Evolutionary conservation across 2,888 invertebrate genomes (phyloP), one percentile per base, ranked within the genome.

Genomic region (Mystacides longicornis): DNA sequence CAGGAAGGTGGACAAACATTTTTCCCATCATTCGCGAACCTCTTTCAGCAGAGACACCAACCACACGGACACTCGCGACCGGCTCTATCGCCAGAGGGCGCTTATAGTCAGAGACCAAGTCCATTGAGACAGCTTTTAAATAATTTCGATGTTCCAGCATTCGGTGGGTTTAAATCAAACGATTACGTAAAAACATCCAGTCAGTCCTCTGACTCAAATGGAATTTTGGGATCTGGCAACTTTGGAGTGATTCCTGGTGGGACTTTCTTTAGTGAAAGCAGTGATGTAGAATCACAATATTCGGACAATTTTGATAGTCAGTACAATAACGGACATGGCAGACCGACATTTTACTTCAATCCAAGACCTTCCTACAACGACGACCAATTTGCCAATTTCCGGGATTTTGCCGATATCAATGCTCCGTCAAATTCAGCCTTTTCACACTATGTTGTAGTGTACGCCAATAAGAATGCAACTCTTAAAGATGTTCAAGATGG

Each of bases 341-440:
- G 88, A 48, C 85, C 88, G 0, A 81, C 83, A 0, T 73, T 71
- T 51, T 81, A 81, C 61, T 74, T 78, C 23, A 89, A 89, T 65
- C 86, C 88, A 0, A 81, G 85, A 65, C 85, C 85, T 3, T 86
- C 87, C 51, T 84, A 86, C 63, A 82, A 87, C 22, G 83, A 86
- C 56, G 90, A 92, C 65, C 92, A 92, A 66, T 92, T 93, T 66
- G 89, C 90, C 3, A 90, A 92, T 67, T 93, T 93, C 73, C 81
- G 89, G 64, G 93, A 93, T 68, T 93, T 93, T 66, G 92, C 93
- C 1, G 93, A 93, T 64, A 92, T 93, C 53, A 92, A 91, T 60
- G 83, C 89, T 2, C 89, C 90, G 0, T 81, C 87, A 0, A 89
- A 88, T 66, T 79, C 85, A 1, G 89, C 89, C 4, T 92, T 87